Conservation (phyloP, 1,140 invertebrate species). For the Caenorhabditis inopinata region DNA sequence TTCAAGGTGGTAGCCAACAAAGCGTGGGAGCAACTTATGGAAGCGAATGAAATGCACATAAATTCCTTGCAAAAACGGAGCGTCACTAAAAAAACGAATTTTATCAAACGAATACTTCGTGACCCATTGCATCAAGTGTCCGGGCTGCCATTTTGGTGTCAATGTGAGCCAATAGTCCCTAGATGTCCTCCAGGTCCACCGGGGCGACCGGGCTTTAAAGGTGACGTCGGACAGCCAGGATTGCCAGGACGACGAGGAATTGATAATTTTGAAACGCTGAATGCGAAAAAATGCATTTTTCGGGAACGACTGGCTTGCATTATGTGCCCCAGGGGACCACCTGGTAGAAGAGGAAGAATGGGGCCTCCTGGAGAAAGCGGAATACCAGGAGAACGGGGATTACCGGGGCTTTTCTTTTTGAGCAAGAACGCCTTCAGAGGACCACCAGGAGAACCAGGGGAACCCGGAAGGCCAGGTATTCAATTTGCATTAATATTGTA, state of each 20-base stretch:
- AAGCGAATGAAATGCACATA: not conserved
- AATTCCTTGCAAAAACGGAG: not conserved
- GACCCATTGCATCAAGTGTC: not conserved
- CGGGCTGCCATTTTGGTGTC: not conserved
- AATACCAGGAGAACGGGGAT: not conserved
- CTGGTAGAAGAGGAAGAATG: not conserved
- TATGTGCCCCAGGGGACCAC: not conserved
- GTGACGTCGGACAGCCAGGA: conserved; percentile 43
- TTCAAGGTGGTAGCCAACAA: not conserved
- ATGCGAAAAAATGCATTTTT: not conserved
- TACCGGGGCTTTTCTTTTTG: not conserved
- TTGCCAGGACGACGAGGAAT: not conserved
- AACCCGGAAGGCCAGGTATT: conserved; percentile 41
- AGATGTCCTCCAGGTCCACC: conserved; percentile 50
- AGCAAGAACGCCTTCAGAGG: not conserved
- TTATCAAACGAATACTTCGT: not conserved
- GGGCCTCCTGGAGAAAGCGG: not conserved
- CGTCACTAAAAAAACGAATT: not conserved
- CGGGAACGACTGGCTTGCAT: not conserved
- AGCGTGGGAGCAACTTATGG: not conserved
- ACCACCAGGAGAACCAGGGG: conserved; percentile 43
- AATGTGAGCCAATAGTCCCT: not conserved
- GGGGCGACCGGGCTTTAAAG: conserved; percentile 56
- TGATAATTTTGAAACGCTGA: not conserved
- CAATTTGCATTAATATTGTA: not conserved